Percentiles rank a stretch among this genome's conserved stretches.
Evolutionary conservation across 2,888 invertebrate species (phyloP).

Genomic region (Helobdella robusta): DNA sequence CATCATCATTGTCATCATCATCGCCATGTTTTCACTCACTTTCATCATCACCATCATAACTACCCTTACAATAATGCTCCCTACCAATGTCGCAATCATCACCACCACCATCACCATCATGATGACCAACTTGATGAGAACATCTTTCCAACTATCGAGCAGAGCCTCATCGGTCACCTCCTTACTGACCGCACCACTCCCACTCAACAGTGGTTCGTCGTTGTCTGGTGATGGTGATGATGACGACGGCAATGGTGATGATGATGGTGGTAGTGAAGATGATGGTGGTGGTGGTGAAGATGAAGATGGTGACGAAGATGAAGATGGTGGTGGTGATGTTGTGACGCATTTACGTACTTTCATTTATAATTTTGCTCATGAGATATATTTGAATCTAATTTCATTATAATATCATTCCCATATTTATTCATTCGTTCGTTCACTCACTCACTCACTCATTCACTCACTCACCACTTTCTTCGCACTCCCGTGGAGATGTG

Average conservation of each 20-base stretch:
- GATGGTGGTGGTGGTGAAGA: too few relatives aligned
- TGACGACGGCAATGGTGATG: slow-evolving; percentile 24
- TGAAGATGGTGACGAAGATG: too few relatives aligned
- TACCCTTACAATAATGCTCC: too few relatives aligned
- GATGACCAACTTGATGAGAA: slow-evolving; percentile 48
- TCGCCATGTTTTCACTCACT: too few relatives aligned
- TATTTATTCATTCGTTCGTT: too few relatives aligned
- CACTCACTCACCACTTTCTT: slow-evolving; percentile 36
- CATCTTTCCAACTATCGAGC: slow-evolving; percentile 83
- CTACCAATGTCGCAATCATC: too few relatives aligned
- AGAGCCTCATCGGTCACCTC: slow-evolving; percentile 81
- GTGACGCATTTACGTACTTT: neutral
- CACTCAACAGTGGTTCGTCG: slow-evolving; percentile 84
- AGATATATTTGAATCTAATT: too few relatives aligned
- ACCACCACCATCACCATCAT: neutral
- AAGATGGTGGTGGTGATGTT: too few relatives aligned
- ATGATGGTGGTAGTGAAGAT: neutral
- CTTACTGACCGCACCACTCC: slow-evolving; percentile 90
- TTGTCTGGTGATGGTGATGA: slow-evolving; percentile 45
- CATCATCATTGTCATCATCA: neutral
- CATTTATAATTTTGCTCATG: too few relatives aligned
- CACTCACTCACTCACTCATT: too few relatives aligned
- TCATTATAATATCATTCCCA: too few relatives aligned
- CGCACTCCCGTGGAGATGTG: slow-evolving; percentile 42
- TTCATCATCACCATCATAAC: too few relatives aligned